Evolutionary conservation across 2,113 vertebrate species (phyloP), one percentile per base, ranked within the genome.

Genomic region (Perca flavescens): DNA sequence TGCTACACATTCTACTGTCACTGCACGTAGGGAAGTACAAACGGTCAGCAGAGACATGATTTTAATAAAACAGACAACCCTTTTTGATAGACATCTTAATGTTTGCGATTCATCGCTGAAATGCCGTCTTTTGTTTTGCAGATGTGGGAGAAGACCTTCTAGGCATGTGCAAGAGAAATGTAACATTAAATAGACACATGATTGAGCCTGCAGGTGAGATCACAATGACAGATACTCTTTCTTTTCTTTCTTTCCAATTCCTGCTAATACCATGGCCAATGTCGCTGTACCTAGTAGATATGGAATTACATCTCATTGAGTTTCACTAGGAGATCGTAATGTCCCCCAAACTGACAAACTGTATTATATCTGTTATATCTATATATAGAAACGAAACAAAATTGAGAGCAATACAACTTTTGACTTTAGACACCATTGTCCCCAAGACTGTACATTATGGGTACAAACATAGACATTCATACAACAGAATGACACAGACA

Each of bases 141-240:
- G 98, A 99, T 91, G 95, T 98, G 34, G 98, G 98, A 49, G 93
- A 96, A 36, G 98, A 99, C 87, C 96, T 99, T 28, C 90, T 99
- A 49, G 90, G 93, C 85, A 98, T 97, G 97, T 99, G 98, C 88
- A 91, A 96, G 65, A 96, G 87, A 77, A 99, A 99, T 52, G 47
- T 98, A 10, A 43, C 79, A 1, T 91, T 97, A 76, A 99, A 99
- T 84, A 93, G 89, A 71, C 95, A 95, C 81, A 83, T 97, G 82
- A 80, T 90, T 21, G 89, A 95, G 25, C 2, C 74, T 1, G 79
- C 85, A 96, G 95, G 98, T 98, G 73, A 95, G 93, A 5, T 7
- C 8, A 21, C 13, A 17, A 2, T 5, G 16, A n/a, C n/a, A 61
- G 19, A 60, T 43, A 25, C 25, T 25, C 25, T 25, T 25, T 25